Conservation (phyloP, 2,797 vertebrate species). For the Diceros bicornis region DNA sequence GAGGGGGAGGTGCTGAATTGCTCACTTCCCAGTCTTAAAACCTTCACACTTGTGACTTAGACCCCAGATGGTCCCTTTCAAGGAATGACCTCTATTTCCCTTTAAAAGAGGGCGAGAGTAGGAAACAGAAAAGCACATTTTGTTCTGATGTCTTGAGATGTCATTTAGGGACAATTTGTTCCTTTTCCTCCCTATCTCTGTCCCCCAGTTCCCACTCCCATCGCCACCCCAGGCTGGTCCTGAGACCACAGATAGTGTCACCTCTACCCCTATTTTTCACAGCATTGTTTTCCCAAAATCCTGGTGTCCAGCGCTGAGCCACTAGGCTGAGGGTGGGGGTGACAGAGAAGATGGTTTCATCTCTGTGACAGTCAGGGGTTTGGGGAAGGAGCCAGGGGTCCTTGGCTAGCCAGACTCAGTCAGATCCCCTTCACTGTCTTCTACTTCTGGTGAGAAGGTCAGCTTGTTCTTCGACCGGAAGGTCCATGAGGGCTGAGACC, state of each 20-base stretch:
- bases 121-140: constrained; percentile 28
- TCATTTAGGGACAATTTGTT: constrained; percentile 61
- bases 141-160: constrained; percentile 8
- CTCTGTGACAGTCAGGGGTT: neutral
- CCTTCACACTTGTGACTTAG: constrained; percentile 28
- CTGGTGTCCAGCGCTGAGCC: neutral
- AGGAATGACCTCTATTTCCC: constrained; percentile 26
- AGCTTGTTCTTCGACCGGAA: neutral
- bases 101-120: neutral
- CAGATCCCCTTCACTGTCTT: neutral
- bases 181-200: constrained; percentile 22
- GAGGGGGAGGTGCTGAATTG: constrained; percentile 29
- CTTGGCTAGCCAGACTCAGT: neutral
- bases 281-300: neutral
- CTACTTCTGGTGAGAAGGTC: neutral
- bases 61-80: constrained; percentile 55
- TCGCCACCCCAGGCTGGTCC: neutral
- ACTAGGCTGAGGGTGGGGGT: no score
- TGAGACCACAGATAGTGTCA: neutral
- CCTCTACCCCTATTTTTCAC: neutral
- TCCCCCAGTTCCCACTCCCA: neutral
- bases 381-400: neutral
- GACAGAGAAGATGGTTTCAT: neutral
- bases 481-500: neutral
- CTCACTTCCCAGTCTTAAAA: constrained; percentile 55